Percentiles rank a stretch among this genome's conserved stretches.
These are phyloP conservation scores for Congeria kusceri DNA, from an alignment of 2,888 invertebrate species.

Conservation along the genomic window DNA sequence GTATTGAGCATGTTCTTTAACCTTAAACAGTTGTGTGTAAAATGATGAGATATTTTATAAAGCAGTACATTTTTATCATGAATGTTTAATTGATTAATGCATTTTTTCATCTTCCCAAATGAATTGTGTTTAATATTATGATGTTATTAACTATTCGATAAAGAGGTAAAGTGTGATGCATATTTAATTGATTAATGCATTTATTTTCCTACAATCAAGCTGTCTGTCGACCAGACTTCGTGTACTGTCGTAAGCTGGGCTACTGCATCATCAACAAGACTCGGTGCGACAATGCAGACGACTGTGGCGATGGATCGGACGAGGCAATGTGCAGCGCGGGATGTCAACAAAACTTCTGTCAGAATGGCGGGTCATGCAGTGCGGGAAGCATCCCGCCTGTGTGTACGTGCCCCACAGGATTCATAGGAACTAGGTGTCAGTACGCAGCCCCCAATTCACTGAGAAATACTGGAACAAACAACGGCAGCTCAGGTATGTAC, in stretches of 20 bases:
- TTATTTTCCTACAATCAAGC: not conserved
- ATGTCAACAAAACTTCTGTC: constrained; percentile 71
- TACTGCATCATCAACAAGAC: constrained; percentile 65
- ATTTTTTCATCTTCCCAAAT: too few relatives aligned
- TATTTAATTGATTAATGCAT: too few relatives aligned
- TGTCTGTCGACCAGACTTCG: constrained; percentile 64
- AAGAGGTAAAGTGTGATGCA: too few relatives aligned
- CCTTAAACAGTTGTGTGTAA: too few relatives aligned
- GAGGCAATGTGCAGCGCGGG: constrained; percentile 67
- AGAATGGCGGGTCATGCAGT: constrained; percentile 71
- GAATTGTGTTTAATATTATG: too few relatives aligned
- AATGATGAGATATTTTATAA: too few relatives aligned
- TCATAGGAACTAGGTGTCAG: constrained; percentile 63
- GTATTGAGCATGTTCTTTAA: too few relatives aligned
- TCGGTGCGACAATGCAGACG: constrained; percentile 69
- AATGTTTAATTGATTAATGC: too few relatives aligned
- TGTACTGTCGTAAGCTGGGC: constrained; percentile 66
- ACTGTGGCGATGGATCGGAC: constrained; percentile 71
- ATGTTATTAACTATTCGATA: too few relatives aligned
- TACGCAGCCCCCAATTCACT: constrained; percentile 26
- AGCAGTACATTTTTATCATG: too few relatives aligned
- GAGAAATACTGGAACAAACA: constrained; percentile 1
- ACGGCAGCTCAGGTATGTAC: constrained; percentile 4
- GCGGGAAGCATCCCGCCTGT: constrained; percentile 40
- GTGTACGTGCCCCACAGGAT: constrained; percentile 51